Evolutionary conservation across 2,797 vertebrate genomes (phyloP), one percentile per base, ranked within the genome.

Genomic region (Petrocephalus schoutedeni): DNA sequence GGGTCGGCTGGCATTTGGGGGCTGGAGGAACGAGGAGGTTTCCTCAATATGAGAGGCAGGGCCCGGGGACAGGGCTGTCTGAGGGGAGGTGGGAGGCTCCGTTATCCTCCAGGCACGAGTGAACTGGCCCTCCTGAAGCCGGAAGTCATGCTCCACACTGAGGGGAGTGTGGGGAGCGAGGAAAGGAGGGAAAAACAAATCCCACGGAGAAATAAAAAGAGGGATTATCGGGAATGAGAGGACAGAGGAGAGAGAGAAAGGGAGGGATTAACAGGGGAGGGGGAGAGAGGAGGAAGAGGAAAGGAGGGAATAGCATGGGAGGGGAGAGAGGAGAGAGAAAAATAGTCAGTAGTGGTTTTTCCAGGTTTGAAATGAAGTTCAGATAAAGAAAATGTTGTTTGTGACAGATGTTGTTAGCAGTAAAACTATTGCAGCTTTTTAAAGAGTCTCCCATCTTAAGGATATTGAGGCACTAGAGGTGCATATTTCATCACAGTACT

Each of bases 121-220:
- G 92, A 96, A 95, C 92, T 96, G 95, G 8, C 95, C 95, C 89
- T 96, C 95, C 92, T 96, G 95, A 90, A 95, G 94, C 77, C 95
- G 94, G 49, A 96, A 96, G 92, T 96, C 95, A 41, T 96, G 95
- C 91, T 96, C 95, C 64, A 96, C 95, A 51, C 95, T 96, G 51
- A 28, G 89, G 12, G 88, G 80, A 74, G 5, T 49, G 19, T 16
- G 10, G 32, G 36, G 41, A 58, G 74, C 16, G 56, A 45, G 36
- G 45, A 45, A 77, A 77, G 64, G 12, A 36, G 64, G 64, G 64
- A 0, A 32, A 12, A 32, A 67, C 0, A 12, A 45, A 45, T 45
- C 41, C 41, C 41, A 23, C 3, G 0, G 41, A 45, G 41, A 45
- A 45, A 45, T 45, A 45, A 45, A 45, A 45, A 45, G 28, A 45